Percentiles rank a stretch among this genome's conserved stretches.
These are phyloP conservation scores for Bovichtus diacanthus DNA, from an alignment of 2,797 vertebrate genomes.

Conservation along the genomic window DNA sequence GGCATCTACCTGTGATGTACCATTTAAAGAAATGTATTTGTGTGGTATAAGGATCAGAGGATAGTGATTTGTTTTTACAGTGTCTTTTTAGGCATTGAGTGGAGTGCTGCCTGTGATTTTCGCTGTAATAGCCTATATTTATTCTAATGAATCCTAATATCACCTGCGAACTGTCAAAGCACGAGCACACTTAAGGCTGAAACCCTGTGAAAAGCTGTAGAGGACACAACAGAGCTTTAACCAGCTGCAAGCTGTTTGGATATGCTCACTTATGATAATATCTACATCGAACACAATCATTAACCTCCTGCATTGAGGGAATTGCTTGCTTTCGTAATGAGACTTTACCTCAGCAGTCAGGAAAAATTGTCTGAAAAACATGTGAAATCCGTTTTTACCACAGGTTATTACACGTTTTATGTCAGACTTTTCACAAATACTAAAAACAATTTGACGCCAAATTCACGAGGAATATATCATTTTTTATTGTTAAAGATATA, in stretches of 20 bases:
- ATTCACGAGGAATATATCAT: background rate
- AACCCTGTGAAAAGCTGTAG: slow-evolving; percentile 46
- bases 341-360: slow-evolving; percentile 1
- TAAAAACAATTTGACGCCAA: background rate
- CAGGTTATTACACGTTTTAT: slow-evolving; percentile 12
- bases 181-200: slow-evolving; percentile 42
- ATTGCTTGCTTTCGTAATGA: slow-evolving; percentile 58
- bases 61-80: slow-evolving; percentile 16
- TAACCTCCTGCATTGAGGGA: slow-evolving; percentile 61
- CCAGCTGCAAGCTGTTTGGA: slow-evolving; percentile 66
- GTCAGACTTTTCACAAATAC: slow-evolving; percentile 12
- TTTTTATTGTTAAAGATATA: slow-evolving; percentile 9
- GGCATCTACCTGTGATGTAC: slow-evolving; percentile 4
- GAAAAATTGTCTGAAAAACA: slow-evolving; percentile 28
- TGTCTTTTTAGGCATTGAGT: slow-evolving; percentile 18
- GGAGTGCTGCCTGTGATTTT: slow-evolving; percentile 42
- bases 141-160: slow-evolving; percentile 55
- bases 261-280: slow-evolving; percentile 66
- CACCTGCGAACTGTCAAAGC: slow-evolving; percentile 50
- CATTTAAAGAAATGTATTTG: slow-evolving; percentile 13
- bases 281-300: slow-evolving; percentile 58
- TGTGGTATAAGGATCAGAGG: slow-evolving; percentile 12
- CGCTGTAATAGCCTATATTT: slow-evolving; percentile 42
- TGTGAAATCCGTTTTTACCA: background rate
- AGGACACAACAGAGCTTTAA: slow-evolving; percentile 49